Evolutionary conservation across 2,113 vertebrate genomes (phyloP).

Genomic region (Sceloporus tristichus): DNA sequence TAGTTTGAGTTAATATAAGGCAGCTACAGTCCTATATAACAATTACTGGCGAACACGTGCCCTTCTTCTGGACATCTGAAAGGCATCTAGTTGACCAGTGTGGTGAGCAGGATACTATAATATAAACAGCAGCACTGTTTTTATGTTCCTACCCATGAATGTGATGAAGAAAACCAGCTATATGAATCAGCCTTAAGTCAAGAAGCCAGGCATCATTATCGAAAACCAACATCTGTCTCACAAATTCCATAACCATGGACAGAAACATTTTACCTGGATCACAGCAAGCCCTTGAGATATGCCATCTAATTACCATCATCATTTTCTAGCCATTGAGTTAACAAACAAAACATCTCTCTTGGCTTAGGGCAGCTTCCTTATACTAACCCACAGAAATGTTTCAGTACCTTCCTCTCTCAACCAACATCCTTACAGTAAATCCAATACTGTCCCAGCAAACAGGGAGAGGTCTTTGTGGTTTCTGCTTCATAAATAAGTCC

Average conservation of each 20-base stretch:
- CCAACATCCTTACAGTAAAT: conserved; percentile 21
- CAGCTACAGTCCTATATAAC: background rate
- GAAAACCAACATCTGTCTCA: background rate
- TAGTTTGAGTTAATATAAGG: background rate
- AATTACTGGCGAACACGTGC: background rate
- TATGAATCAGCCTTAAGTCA: conserved; percentile 4
- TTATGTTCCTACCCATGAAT: background rate
- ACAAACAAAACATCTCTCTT: conserved; percentile 4
- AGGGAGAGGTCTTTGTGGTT: background rate
- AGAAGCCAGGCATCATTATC: background rate
- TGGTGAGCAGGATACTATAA: background rate
- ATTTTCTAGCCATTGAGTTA: background rate
- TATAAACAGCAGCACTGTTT: background rate
- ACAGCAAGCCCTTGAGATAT: background rate
- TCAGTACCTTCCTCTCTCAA: background rate
- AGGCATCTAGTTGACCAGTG: background rate
- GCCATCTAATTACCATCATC: background rate
- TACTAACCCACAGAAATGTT: background rate
- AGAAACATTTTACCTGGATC: background rate
- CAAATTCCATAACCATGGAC: conserved; percentile 22
- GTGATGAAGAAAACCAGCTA: background rate
- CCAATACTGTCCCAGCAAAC: conserved; percentile 7
- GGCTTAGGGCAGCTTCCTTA: background rate
- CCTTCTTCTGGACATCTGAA: background rate
- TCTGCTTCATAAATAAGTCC: conserved; percentile 31